Evolutionary conservation across 2,113 vertebrate species (phyloP).

Genomic region (Psilopogon haemacephalus): DNA sequence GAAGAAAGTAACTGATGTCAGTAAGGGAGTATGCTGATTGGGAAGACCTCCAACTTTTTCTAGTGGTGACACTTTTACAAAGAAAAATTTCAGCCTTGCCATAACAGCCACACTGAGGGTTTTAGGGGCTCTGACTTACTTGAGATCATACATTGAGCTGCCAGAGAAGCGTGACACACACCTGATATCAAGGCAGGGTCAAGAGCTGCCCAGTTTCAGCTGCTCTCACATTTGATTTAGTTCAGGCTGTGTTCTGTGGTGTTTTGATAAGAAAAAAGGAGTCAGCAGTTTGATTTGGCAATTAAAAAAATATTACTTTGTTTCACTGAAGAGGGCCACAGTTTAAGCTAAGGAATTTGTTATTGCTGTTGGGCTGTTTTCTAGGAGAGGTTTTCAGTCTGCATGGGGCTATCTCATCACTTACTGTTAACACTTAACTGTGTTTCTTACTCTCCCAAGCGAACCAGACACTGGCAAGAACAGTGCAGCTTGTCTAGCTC

Average conservation of each 20-base stretch:
- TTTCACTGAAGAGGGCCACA: constrained; percentile 12
- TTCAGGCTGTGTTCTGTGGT: constrained; percentile 45
- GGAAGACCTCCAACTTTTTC: background rate
- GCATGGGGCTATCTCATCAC: constrained; percentile 43
- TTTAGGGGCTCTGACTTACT: constrained; percentile 39
- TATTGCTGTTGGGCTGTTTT: constrained; percentile 65
- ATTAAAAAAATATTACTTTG: background rate
- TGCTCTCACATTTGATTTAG: constrained; percentile 73
- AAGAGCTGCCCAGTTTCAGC: constrained; percentile 68
- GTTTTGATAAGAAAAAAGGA: constrained; percentile 75
- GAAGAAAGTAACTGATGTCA: background rate
- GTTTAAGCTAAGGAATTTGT: constrained; percentile 62
- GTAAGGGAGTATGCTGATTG: rapidly evolving
- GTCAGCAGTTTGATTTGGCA: constrained; percentile 79
- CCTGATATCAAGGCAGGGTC: constrained; percentile 69
- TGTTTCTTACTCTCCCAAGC: background rate
- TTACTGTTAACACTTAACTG: constrained; percentile 55
- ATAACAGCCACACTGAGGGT: background rate
- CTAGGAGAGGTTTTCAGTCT: constrained; percentile 56
- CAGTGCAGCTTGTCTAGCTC: background rate
- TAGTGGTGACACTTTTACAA: background rate
- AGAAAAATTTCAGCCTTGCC: constrained; percentile 7
- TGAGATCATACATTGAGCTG: constrained; percentile 63
- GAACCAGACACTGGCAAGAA: constrained; percentile 13
- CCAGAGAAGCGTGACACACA: constrained; percentile 30